A percentile compares a stretch with the other conserved stretches of the same genome.
Evolutionary conservation across 2,888 invertebrate species (phyloP).

Genomic region (Mayetiola destructor): DNA sequence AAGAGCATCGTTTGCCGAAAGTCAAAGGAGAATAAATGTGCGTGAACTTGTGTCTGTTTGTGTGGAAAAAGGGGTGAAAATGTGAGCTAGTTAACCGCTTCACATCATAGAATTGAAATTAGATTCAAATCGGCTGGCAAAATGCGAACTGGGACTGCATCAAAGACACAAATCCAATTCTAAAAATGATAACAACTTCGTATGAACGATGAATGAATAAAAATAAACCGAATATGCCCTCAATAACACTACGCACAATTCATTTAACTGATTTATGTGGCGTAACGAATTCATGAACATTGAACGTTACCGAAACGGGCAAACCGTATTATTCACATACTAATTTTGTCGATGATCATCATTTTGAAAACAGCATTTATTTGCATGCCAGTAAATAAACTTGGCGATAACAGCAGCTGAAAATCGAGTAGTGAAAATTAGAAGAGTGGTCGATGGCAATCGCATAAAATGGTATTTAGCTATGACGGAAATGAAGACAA

Average conservation of each 20-base stretch:
- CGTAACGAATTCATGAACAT: conserved; percentile 8
- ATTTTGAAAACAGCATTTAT: too few species aligned
- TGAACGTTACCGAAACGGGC: too few species aligned
- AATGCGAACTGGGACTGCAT: not conserved
- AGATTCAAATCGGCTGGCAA: not conserved
- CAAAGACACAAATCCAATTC: not conserved
- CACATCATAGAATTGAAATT: not conserved
- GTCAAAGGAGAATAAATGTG: not conserved
- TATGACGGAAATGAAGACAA: not conserved
- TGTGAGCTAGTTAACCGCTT: conserved; percentile 1
- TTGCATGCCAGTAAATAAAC: not conserved
- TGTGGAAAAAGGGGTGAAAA: conserved; percentile 1
- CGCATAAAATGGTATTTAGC: not conserved
- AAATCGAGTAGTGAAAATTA: not conserved
- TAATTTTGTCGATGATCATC: conserved; percentile 6
- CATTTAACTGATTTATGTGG: conserved; percentile 9
- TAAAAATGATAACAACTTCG: not conserved
- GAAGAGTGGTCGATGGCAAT: not conserved
- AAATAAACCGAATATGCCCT: not conserved
- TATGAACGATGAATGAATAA: not conserved
- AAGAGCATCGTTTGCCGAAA: not conserved
- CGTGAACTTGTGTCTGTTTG: not conserved
- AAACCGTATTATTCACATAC: not conserved
- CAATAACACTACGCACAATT: not conserved
- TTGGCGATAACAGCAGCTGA: not conserved